phyloP scores from a whole-genome alignment of 2,797 vertebrate genomes.

The Diceros bicornis region DNA sequence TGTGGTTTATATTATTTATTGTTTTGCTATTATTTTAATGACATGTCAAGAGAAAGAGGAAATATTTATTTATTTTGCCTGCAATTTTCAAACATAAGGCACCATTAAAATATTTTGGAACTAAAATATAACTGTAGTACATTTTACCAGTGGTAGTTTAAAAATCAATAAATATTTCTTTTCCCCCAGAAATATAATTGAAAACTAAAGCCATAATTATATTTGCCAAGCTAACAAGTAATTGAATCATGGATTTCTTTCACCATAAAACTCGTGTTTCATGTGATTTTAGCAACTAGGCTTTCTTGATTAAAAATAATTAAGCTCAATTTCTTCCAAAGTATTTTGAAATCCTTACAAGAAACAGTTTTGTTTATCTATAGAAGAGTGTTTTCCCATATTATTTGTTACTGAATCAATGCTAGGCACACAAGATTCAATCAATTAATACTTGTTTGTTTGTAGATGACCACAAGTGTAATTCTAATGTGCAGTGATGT shows the following conservation, averaged over 20 bases:
- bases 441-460: constrained; percentile 35
- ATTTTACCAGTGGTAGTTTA: constrained; percentile 55
- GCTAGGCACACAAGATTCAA: not conserved
- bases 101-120: not conserved
- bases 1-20: not conserved
- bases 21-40: constrained; percentile 4
- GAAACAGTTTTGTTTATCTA: not conserved
- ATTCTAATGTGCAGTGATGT: constrained; percentile 29
- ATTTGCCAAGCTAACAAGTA: constrained; percentile 10
- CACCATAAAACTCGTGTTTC: not conserved
- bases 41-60: not conserved
- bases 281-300: constrained; percentile 9
- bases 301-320: constrained; percentile 58
- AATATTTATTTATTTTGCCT: constrained; percentile 2
- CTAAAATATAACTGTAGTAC: constrained; percentile 35
- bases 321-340: constrained; percentile 31
- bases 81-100: constrained; percentile 47
- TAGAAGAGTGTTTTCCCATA: not conserved
- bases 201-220: constrained; percentile 50
- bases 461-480: not conserved
- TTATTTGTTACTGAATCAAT: not conserved
- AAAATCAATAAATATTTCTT: constrained; percentile 59
- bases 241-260: constrained; percentile 31
- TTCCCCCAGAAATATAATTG: not conserved
- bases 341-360: constrained; percentile 28